Evolutionary conservation across 2,888 invertebrate species (phyloP), one percentile per base, ranked within the genome.

Genomic region (Taenaris catops): DNA sequence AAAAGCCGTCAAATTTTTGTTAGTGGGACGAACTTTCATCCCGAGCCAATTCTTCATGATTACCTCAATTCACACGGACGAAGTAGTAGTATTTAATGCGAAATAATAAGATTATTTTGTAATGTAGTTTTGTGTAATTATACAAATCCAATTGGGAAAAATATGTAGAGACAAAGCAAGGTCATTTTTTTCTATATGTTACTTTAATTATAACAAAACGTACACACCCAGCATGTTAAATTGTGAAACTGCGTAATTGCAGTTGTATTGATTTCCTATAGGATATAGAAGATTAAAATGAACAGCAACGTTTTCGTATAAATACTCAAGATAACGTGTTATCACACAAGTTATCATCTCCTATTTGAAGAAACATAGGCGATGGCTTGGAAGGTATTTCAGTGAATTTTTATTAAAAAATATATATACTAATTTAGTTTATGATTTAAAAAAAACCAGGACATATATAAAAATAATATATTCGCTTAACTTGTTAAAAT

Each of bases 351-450:
- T 58, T 58, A 71, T 19, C 39, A 45, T 39, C 36, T 38, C 36
- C 41, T 46, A 38, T 44, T 40, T 27, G 41, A 24, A 39, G 33
- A 34, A 38, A 32, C 35, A 40, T 39, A 44, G 26, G 38, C 64
- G 45, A 79, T 79, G 78, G 57, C 63, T 67, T 61, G 61, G 57
- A 75, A 78, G 79, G 79, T 80, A 69, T 53, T 46, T 10, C 14
- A 12, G 11, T 9, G 3, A 31, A 23, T n/a, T 16, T 8, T 7
- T 9, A 7, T 16, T 9, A 9, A 6, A 16, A 21, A n/a, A 19
- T 3, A 14, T 14, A 14, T n/a, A n/a, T n/a, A n/a, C n/a, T n/a
- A n/a, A n/a, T n/a, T n/a, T n/a, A n/a, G n/a, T n/a, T n/a, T n/a
- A n/a, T n/a, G n/a, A n/a, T n/a, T n/a, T n/a, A n/a, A n/a, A n/a